These are phyloP conservation scores for Merluccius polli DNA, from an alignment of 2,797 vertebrate species.

Conservation along the genomic window DNA sequence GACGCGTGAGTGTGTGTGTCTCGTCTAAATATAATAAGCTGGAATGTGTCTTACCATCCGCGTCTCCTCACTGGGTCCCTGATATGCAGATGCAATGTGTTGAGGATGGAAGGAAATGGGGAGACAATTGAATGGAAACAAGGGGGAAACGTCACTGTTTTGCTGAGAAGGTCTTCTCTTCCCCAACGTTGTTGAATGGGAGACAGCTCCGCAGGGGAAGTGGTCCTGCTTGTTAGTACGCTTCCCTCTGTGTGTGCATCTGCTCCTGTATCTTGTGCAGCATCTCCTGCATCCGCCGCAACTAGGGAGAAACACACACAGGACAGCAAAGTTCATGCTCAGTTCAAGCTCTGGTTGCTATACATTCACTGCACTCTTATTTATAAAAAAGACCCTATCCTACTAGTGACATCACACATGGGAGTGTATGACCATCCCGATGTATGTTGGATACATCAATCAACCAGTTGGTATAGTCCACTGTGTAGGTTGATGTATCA, in stretches of 20 bases:
- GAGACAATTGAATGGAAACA: background rate
- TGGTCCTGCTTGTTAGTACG: constrained; percentile 64
- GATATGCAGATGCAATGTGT: constrained; percentile 35
- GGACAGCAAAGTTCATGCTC: too few relatives aligned
- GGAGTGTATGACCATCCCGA: too few relatives aligned
- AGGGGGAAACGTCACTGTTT: background rate
- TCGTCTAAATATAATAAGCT: constrained; percentile 26
- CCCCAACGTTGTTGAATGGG: constrained; percentile 11
- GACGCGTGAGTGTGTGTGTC: background rate
- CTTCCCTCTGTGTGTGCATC: constrained; percentile 75
- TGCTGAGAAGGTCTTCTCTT: background rate
- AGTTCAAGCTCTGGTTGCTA: too few relatives aligned
- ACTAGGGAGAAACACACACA: constrained; percentile 45
- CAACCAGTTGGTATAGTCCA: background rate
- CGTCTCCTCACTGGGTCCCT: constrained; percentile 21
- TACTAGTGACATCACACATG: background rate
- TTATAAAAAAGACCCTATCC: background rate
- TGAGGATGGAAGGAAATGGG: constrained; percentile 20
- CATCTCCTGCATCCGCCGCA: constrained; percentile 81
- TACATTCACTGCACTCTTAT: background rate
- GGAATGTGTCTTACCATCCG: constrained; percentile 33
- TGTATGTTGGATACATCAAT: background rate
- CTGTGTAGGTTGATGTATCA: background rate
- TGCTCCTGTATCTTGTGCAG: constrained; percentile 78
- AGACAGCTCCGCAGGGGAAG: constrained; percentile 10